These are phyloP conservation scores for Poecilobothrus nobilitatus DNA, from an alignment of 2,888 invertebrate genomes.

Conservation along the genomic window DNA sequence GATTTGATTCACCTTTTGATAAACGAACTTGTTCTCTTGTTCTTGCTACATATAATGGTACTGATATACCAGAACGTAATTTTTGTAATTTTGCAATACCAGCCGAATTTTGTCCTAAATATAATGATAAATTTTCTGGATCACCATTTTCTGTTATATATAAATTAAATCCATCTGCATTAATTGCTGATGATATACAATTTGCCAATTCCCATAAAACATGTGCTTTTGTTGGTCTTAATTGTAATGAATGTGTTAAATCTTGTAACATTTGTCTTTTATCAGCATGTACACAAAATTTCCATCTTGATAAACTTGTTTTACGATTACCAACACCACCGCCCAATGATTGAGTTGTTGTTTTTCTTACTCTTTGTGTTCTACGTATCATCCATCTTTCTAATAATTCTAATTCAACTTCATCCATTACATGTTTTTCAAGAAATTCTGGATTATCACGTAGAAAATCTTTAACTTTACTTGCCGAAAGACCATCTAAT, in stretches of 20 bases:
- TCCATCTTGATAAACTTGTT: slow-evolving; percentile 49
- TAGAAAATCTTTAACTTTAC: slow-evolving; percentile 49
- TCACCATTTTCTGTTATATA: slow-evolving; percentile 48
- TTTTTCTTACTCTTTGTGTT: slow-evolving; percentile 47
- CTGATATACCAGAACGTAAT: slow-evolving; percentile 24
- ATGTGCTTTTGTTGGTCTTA: slow-evolving; percentile 53
- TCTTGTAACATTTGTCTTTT: slow-evolving; percentile 55
- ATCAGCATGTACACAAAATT: slow-evolving; percentile 56
- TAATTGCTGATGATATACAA: slow-evolving; percentile 56
- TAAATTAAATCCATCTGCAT: slow-evolving; percentile 57
- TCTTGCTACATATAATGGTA: slow-evolving; percentile 42
- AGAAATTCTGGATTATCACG: slow-evolving; percentile 56
- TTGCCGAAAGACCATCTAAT: slow-evolving; percentile 19
- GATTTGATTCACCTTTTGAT: slow-evolving; percentile 43
- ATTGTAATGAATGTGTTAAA: slow-evolving; percentile 53
- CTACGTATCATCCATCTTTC: slow-evolving; percentile 57
- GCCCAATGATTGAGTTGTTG: slow-evolving; percentile 25
- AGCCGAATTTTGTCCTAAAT: slow-evolving; percentile 35
- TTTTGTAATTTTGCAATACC: slow-evolving; percentile 35
- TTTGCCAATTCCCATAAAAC: slow-evolving; percentile 59
- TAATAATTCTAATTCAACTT: slow-evolving; percentile 54
- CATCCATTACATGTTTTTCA: slow-evolving; percentile 55
- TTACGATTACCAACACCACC: slow-evolving; percentile 40
- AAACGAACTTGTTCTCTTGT: slow-evolving; percentile 46
- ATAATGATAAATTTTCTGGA: slow-evolving; percentile 39